phyloP scores from a whole-genome alignment of 2,888 invertebrate species.

The Sturmia bella region DNA sequence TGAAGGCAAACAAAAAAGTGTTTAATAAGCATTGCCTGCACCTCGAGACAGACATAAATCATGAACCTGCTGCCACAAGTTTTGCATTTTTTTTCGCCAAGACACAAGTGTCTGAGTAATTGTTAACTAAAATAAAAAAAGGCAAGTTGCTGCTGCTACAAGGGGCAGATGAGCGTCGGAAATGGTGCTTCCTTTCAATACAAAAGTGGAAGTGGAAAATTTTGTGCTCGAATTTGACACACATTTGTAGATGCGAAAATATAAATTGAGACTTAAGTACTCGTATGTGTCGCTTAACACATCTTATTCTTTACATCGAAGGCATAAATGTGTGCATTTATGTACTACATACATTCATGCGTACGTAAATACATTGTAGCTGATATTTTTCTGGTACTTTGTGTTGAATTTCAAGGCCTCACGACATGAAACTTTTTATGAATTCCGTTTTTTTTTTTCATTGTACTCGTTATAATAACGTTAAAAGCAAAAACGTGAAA shows the following conservation, averaged over 20 bases:
- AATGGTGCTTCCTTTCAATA: no score
- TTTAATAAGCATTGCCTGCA: constrained; percentile 56
- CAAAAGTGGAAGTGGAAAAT: background rate
- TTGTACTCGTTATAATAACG: constrained; percentile 5
- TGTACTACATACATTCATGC: no score
- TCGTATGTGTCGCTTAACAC: no score
- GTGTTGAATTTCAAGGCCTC: constrained; percentile 17
- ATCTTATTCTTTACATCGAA: no score
- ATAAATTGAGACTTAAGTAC: no score
- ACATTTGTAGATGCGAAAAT: background rate
- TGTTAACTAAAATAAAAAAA: no score
- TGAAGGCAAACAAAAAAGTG: constrained; percentile 22
- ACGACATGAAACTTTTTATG: background rate
- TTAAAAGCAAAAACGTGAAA: background rate
- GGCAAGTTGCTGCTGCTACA: background rate
- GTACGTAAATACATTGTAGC: background rate
- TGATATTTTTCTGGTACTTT: constrained; percentile 10
- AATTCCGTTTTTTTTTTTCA: constrained; percentile 9
- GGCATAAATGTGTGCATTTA: background rate
- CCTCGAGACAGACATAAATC: constrained; percentile 35
- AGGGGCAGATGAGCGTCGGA: no score
- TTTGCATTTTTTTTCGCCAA: background rate
- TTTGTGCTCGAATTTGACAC: background rate
- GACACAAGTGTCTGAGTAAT: background rate
- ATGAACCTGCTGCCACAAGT: background rate